Evolutionary conservation across 2,888 invertebrate genomes (phyloP).

Genomic region (Papilio gigon): DNA sequence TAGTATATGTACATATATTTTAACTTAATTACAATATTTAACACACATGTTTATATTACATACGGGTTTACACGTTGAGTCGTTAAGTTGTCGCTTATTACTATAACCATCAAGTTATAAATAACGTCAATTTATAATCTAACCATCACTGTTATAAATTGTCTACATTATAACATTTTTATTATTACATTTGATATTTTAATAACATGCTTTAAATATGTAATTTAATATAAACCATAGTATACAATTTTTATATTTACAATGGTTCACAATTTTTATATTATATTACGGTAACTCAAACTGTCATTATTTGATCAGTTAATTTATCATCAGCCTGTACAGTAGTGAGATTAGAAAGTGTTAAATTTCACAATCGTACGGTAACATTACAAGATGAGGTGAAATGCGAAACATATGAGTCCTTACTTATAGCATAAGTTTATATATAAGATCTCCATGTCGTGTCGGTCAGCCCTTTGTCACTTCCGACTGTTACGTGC

Average conservation of each 20-base stretch:
- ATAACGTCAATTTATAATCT: not conserved
- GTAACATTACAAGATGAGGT: slow-evolving; percentile 34
- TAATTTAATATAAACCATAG: too few relatives aligned
- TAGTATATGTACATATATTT: too few relatives aligned
- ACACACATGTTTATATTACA: not conserved
- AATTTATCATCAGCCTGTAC: not conserved
- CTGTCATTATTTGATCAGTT: too few relatives aligned
- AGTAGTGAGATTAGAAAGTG: not conserved
- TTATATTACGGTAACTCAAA: too few relatives aligned
- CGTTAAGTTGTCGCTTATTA: not conserved
- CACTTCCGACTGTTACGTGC: slow-evolving; percentile 36
- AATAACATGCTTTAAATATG: too few relatives aligned
- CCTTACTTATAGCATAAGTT: too few relatives aligned
- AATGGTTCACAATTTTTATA: too few relatives aligned
- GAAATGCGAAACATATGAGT: slow-evolving; percentile 34
- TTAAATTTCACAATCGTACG: not conserved
- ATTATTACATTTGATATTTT: too few relatives aligned
- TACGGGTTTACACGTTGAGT: not conserved
- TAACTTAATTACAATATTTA: not conserved
- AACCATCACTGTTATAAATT: not conserved
- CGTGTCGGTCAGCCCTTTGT: slow-evolving; percentile 32
- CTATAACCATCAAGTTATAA: not conserved
- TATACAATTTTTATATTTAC: too few relatives aligned
- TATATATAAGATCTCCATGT: too few relatives aligned
- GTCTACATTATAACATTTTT: too few relatives aligned